phyloP scores from a whole-genome alignment of 1,140 invertebrate genomes.

The Platyscapa corneri region DNA sequence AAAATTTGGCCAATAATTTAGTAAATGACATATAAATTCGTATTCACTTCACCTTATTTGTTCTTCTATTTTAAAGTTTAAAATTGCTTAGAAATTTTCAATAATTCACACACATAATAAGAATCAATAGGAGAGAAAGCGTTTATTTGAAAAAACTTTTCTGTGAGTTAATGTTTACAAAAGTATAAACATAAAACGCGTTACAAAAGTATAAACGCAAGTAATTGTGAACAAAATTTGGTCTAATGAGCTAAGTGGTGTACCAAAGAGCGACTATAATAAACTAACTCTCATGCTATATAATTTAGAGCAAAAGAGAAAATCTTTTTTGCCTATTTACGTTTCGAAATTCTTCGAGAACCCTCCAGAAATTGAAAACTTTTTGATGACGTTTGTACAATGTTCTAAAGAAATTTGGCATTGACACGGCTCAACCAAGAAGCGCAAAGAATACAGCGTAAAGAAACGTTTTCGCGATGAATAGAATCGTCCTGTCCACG shows the following conservation, averaged over 20 bases:
- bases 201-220: slow-evolving; percentile 22
- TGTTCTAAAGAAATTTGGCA: neutral
- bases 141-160: neutral
- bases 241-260: slow-evolving; percentile 22
- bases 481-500: slow-evolving; percentile 31
- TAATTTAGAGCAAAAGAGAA: slow-evolving; percentile 3
- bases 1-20: too few relatives aligned
- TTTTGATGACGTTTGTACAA: neutral
- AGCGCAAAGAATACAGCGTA: neutral
- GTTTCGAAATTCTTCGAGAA: slow-evolving; percentile 10
- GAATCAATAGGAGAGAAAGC: neutral
- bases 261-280: neutral
- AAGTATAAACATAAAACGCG: too few relatives aligned
- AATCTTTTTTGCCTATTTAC: slow-evolving; percentile 18
- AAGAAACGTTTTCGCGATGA: slow-evolving; percentile 24
- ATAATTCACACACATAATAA: neutral
- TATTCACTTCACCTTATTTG: too few relatives aligned
- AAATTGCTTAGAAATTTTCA: neutral
- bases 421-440: neutral
- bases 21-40: too few relatives aligned
- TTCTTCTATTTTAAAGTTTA: neutral
- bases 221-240: slow-evolving; percentile 2
- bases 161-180: neutral
- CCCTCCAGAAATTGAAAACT: neutral
- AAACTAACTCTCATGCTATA: slow-evolving; percentile 10